Percentiles rank a stretch among this genome's conserved stretches.
These are phyloP conservation scores for Athetis lepigone DNA, from an alignment of 2,888 invertebrate genomes.

Conservation along the genomic window DNA sequence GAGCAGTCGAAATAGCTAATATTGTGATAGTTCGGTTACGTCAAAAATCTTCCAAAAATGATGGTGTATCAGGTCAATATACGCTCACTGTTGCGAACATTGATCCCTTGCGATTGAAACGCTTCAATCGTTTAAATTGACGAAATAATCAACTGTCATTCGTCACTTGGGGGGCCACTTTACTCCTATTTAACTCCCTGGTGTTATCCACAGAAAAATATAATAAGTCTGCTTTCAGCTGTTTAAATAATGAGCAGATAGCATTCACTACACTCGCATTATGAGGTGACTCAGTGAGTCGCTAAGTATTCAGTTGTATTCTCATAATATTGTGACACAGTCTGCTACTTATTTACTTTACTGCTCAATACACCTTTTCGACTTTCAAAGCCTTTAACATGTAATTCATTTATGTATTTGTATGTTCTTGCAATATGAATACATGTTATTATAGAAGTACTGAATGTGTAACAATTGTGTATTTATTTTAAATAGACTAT, in stretches of 20 bases:
- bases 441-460: not conserved
- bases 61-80: not conserved
- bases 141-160: not conserved
- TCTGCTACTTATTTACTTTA: slow-evolving; percentile 27
- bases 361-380: slow-evolving; percentile 7
- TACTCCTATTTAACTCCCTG: not conserved
- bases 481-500: too few species aligned
- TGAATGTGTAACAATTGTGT: too few species aligned
- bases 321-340: slow-evolving; percentile 11
- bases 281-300: slow-evolving; percentile 29
- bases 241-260: slow-evolving; percentile 12
- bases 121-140: not conserved
- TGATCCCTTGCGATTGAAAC: not conserved
- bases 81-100: too few species aligned
- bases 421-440: not conserved
- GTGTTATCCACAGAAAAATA: not conserved
- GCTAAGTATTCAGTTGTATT: slow-evolving; percentile 16
- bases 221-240: slow-evolving; percentile 15
- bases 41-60: not conserved
- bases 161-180: too few species aligned
- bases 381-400: not conserved
- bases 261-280: slow-evolving; percentile 7
- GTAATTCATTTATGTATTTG: not conserved
- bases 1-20: too few species aligned
- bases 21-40: too few species aligned